Evolutionary conservation across 2,113 vertebrate species (phyloP).

Genomic region (Chaetorhynchus papuensis): DNA sequence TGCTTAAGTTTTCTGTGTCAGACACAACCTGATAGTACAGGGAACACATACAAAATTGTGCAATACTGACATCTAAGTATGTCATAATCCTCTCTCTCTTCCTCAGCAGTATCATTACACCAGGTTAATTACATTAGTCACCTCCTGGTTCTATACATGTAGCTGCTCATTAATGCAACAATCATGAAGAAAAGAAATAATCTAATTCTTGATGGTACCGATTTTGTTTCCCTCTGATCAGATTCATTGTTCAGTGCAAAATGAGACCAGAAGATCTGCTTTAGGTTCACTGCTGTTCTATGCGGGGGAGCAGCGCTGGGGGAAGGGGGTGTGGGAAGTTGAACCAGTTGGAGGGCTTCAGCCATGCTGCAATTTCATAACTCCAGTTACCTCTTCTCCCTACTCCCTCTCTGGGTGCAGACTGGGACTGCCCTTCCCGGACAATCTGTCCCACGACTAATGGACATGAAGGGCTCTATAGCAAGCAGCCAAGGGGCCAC

Average conservation of each 20-base stretch:
- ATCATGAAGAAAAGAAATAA: slow-evolving; percentile 18
- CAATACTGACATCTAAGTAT: slow-evolving; percentile 35
- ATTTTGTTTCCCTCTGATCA: slow-evolving; percentile 49
- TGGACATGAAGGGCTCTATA: background rate
- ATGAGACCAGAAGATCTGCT: background rate
- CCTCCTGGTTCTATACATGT: slow-evolving; percentile 31
- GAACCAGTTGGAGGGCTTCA: background rate
- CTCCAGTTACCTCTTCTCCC: background rate
- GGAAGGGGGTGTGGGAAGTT: background rate
- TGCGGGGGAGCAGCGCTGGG: background rate
- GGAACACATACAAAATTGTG: background rate
- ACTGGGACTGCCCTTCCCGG: background rate
- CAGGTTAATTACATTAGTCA: slow-evolving; percentile 58
- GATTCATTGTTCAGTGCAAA: slow-evolving; percentile 27
- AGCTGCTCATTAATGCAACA: slow-evolving; percentile 58
- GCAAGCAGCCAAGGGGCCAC: background rate
- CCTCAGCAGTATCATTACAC: slow-evolving; percentile 20
- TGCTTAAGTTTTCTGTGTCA: slow-evolving; percentile 49
- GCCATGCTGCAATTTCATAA: background rate
- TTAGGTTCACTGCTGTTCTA: background rate
- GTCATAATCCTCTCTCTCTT: slow-evolving; percentile 18
- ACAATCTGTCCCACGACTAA: background rate
- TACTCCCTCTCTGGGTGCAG: background rate
- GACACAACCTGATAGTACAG: slow-evolving; percentile 7
- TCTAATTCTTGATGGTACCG: slow-evolving; percentile 12